Evolutionary conservation across 2,113 vertebrate genomes (phyloP).

Genomic region (Motacilla tschutschensis): DNA sequence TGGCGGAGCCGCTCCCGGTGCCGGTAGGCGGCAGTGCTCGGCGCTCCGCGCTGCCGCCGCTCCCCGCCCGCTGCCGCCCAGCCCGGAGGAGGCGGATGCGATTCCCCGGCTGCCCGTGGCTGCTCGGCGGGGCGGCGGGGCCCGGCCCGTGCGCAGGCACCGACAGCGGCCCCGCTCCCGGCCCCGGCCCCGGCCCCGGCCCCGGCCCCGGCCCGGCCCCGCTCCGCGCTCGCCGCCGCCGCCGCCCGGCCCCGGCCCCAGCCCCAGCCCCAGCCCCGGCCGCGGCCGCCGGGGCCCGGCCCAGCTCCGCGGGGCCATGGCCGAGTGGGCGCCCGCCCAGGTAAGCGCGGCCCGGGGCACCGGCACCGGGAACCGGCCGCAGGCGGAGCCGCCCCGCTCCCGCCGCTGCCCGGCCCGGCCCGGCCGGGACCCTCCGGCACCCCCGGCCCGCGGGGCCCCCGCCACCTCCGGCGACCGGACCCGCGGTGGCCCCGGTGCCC

Average conservation of each 20-base stretch:
- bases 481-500: not conserved
- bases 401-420: not conserved
- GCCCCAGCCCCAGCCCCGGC: no score
- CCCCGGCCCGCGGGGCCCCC: not conserved
- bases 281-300: no score
- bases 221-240: no score
- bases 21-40: slow-evolving; percentile 35
- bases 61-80: slow-evolving; percentile 9
- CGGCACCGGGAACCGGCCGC: no score
- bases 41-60: not conserved
- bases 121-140: slow-evolving; percentile 23
- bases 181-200: no score
- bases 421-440: not conserved
- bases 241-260: no score
- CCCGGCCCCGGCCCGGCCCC: no score
- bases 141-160: not conserved
- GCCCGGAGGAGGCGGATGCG: slow-evolving; percentile 31
- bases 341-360: no score
- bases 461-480: not conserved
- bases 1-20: not conserved
- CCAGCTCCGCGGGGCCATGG: no score
- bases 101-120: slow-evolving; percentile 31
- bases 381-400: not conserved
- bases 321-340: no score
- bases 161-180: not conserved